Evolutionary conservation across 2,797 vertebrate species (phyloP).

Genomic region (Pangasius mekongensis): DNA sequence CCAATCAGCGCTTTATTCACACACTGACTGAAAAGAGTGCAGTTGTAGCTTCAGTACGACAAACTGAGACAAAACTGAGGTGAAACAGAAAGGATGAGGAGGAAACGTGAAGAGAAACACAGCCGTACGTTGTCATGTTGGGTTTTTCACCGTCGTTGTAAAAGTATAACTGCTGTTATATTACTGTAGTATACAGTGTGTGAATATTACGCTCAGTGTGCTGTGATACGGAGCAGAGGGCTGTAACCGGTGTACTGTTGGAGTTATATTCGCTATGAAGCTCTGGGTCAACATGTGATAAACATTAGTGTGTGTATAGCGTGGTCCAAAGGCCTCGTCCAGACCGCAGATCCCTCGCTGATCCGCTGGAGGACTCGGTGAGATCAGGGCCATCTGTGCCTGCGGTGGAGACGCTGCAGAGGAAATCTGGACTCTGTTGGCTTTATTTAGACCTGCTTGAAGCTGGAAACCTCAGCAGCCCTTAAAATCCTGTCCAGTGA

Average conservation of each 20-base stretch:
- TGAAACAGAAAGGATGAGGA: background rate
- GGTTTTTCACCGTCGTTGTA: background rate
- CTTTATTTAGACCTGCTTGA: constrained; percentile 60
- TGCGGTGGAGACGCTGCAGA: constrained; percentile 54
- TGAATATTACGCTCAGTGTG: background rate
- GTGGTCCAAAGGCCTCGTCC: constrained; percentile 53
- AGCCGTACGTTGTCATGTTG: background rate
- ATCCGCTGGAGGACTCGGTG: constrained; percentile 57
- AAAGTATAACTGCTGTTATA: background rate
- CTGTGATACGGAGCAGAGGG: background rate
- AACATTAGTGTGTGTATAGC: constrained; percentile 36
- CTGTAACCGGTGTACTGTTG: background rate
- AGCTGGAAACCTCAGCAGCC: constrained; percentile 45
- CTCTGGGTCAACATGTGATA: constrained; percentile 29
- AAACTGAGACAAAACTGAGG: background rate
- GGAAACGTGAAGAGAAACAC: background rate
- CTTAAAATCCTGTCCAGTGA: background rate
- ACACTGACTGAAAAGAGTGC: background rate
- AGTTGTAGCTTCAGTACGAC: background rate
- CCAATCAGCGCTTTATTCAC: background rate
- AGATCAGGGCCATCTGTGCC: constrained; percentile 79
- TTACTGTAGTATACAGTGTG: too few species aligned
- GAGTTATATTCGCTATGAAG: background rate
- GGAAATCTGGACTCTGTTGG: constrained; percentile 45
- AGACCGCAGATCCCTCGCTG: constrained; percentile 66